Conservation (phyloP, 1,140 invertebrate genomes). For the Ctenoplectra terminalis region DNA sequence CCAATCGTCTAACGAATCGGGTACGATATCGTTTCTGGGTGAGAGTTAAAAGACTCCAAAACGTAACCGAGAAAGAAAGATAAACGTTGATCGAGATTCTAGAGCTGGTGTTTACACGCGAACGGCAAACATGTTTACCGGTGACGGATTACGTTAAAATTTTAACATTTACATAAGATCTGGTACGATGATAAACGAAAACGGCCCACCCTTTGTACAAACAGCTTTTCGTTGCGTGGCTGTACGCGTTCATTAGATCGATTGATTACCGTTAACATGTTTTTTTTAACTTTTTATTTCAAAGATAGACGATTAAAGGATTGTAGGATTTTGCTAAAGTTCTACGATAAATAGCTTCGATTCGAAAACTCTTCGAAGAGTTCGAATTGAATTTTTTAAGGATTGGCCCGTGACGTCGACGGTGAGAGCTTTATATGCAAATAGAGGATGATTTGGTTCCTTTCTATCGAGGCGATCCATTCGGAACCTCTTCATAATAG, state of each 20-base stretch:
- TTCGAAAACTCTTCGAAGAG: not conserved
- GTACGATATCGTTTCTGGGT: not conserved
- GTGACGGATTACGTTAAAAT: slow-evolving; percentile 6
- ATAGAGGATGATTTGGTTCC: not conserved
- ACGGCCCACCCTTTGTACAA: not conserved
- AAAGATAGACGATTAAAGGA: no score
- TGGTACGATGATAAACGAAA: not conserved
- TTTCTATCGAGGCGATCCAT: not conserved
- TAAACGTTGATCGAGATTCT: not conserved
- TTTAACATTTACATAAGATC: not conserved
- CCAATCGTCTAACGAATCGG: not conserved
- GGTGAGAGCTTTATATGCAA: not conserved
- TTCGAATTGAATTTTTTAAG: not conserved
- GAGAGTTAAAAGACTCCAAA: not conserved
- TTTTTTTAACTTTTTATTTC: not conserved
- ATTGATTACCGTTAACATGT: not conserved
- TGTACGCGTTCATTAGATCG: not conserved
- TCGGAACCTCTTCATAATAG: not conserved
- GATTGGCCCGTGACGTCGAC: not conserved
- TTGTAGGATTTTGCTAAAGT: not conserved
- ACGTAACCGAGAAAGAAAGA: slow-evolving; percentile 13
- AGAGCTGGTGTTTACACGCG: not conserved
- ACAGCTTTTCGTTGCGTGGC: not conserved
- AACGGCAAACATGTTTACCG: slow-evolving; percentile 26
- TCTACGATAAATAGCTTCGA: not conserved